Evolutionary conservation across 2,888 invertebrate genomes (phyloP).

Genomic region (Strigamia maritima): DNA sequence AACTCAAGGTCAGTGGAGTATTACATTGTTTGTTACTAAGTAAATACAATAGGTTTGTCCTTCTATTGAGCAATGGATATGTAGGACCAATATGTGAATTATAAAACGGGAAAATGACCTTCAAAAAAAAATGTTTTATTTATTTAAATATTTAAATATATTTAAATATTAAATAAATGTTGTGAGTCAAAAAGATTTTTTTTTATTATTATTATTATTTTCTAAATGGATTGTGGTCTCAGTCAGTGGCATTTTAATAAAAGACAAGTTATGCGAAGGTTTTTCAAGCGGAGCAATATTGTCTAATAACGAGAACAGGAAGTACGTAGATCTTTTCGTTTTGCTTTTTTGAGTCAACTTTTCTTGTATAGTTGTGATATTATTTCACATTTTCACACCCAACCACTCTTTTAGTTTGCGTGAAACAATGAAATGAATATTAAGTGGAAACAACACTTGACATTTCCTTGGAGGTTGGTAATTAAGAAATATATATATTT

Average conservation of each 20-base stretch:
- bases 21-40: not conserved
- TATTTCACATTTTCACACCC: not conserved
- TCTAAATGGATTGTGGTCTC: not conserved
- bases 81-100: not conserved
- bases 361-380: not conserved
- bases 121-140: not conserved
- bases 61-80: not conserved
- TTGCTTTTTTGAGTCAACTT: not conserved
- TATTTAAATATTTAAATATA: not conserved
- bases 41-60: not conserved
- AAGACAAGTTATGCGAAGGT: not conserved
- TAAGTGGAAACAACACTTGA: not conserved
- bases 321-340: not conserved
- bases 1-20: not conserved
- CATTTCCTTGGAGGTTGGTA: not conserved
- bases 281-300: not conserved
- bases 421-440: conserved; percentile 12
- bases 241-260: not conserved
- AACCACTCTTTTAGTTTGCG: not conserved
- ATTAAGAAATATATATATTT: too few species aligned
- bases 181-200: not conserved
- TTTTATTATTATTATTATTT: not conserved
- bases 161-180: too few species aligned
- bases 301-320: conserved; percentile 2
- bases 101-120: not conserved